These are phyloP conservation scores for Polydrusus cervinus DNA, from an alignment of 2,888 invertebrate genomes.

Conservation along the genomic window DNA sequence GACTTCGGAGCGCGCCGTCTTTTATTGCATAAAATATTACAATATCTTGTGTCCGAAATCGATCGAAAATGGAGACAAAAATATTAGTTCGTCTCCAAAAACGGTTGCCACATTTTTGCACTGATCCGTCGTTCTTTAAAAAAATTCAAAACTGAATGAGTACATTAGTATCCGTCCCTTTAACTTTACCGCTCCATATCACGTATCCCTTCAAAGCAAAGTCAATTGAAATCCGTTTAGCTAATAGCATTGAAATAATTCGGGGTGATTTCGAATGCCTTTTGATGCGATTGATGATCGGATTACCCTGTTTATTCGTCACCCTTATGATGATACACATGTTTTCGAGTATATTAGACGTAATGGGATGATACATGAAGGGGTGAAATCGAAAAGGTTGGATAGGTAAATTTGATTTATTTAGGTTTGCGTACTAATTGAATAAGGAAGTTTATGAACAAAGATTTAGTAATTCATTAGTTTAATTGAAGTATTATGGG, in stretches of 20 bases:
- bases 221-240: slow-evolving; percentile 59
- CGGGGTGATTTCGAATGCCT: slow-evolving; percentile 44
- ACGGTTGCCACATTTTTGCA: no score
- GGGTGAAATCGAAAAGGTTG: slow-evolving; percentile 6
- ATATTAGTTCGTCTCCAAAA: no score
- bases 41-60: no score
- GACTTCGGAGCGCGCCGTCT: no score
- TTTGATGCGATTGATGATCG: slow-evolving; percentile 47
- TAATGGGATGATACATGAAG: background rate
- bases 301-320: slow-evolving; percentile 43
- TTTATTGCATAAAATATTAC: no score
- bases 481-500: no score
- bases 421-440: no score
- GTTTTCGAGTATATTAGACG: slow-evolving; percentile 25
- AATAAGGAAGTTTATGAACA: no score
- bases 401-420: slow-evolving; percentile 1
- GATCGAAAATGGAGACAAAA: no score
- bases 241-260: slow-evolving; percentile 55
- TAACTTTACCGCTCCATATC: slow-evolving; percentile 3
- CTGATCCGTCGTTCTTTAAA: no score
- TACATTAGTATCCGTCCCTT: background rate
- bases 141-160: background rate
- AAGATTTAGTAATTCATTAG: no score
- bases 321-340: slow-evolving; percentile 32
- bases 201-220: slow-evolving; percentile 24